Percentiles rank a stretch among this genome's conserved stretches.
Conservation (phyloP, 2,888 invertebrate genomes). For the Netelia melanura region DNA sequence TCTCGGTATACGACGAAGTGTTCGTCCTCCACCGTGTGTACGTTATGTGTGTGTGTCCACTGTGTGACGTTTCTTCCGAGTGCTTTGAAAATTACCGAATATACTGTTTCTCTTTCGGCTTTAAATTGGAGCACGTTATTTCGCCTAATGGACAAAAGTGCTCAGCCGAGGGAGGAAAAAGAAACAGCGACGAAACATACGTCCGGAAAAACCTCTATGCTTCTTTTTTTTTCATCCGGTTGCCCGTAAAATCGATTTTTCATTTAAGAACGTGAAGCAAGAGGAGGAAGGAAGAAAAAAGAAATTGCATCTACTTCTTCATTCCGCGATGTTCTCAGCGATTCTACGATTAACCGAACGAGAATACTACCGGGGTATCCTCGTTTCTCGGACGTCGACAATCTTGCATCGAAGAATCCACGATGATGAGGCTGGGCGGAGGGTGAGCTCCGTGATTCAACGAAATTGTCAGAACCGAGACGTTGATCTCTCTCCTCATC, state of each 20-base stretch:
- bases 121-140: background rate
- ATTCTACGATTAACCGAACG: conserved; percentile 45
- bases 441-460: conserved; percentile 49
- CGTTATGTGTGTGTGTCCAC: background rate
- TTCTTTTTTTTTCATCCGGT: conserved; percentile 5
- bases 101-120: background rate
- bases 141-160: background rate
- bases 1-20: conserved; percentile 38
- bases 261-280: no score
- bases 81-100: background rate
- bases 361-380: background rate
- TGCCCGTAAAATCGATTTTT: no score
- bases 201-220: background rate
- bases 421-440: conserved; percentile 8
- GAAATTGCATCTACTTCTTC: no score
- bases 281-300: no score
- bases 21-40: background rate
- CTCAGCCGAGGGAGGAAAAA: background rate
- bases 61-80: background rate
- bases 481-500: conserved; percentile 2
- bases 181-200: background rate
- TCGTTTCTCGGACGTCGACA: conserved; percentile 12
- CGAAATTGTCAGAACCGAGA: conserved; percentile 47
- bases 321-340: no score
- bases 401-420: conserved; percentile 8